phyloP scores from a whole-genome alignment of 2,888 invertebrate genomes.

The Buathra laborator region DNA sequence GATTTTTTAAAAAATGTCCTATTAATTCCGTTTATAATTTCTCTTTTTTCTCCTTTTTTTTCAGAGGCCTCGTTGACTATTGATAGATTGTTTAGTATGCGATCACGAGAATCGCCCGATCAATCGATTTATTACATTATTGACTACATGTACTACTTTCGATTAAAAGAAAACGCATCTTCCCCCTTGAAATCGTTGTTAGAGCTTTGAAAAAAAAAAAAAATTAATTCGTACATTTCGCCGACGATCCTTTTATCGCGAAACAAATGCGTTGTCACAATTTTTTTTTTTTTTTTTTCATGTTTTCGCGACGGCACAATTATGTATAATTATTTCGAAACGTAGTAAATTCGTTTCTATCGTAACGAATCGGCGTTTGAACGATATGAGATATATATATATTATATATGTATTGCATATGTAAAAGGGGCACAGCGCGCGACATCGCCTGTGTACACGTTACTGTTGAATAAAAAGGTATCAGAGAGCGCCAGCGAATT shows the following conservation, averaged over 20 bases:
- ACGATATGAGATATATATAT: conserved; percentile 37
- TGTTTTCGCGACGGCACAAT: conserved; percentile 61
- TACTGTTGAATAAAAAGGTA: conserved; percentile 42
- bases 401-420: not conserved
- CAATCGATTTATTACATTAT: conserved; percentile 56
- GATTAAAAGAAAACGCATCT: conserved; percentile 49
- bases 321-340: conserved; percentile 26
- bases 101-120: conserved; percentile 60
- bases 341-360: conserved; percentile 53
- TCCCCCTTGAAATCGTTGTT: conserved; percentile 55
- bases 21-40: conserved; percentile 17
- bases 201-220: conserved; percentile 49
- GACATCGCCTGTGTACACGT: conserved; percentile 43
- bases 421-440: conserved; percentile 15
- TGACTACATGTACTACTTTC: conserved; percentile 63
- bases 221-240: conserved; percentile 50
- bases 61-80: conserved; percentile 83
- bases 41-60: conserved; percentile 67
- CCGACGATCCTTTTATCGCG: conserved; percentile 39
- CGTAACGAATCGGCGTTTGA: conserved; percentile 59
- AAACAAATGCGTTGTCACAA: conserved; percentile 37
- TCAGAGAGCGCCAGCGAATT: conserved; percentile 6
- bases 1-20: not conserved
- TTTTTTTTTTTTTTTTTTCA: conserved; percentile 30
- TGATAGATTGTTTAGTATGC: conserved; percentile 71